Evolutionary conservation across 2,888 invertebrate species (phyloP).

Genomic region (Acleris literana): DNA sequence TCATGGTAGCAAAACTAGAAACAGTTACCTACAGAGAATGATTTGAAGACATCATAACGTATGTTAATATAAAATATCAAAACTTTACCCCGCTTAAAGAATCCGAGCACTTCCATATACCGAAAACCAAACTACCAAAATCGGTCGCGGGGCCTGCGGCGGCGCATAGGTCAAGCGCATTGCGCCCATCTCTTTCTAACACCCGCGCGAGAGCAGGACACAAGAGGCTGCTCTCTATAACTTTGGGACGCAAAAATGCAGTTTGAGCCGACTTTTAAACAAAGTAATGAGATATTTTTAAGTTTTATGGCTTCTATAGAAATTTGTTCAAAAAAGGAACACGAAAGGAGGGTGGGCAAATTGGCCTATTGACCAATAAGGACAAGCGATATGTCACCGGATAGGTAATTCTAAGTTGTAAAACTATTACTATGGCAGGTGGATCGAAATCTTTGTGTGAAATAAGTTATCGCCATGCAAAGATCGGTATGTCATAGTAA

Average conservation of each 20-base stretch:
- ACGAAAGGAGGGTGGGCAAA: too few species aligned
- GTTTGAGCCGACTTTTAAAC: conserved; percentile 55
- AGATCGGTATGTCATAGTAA: too few species aligned
- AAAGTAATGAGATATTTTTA: conserved; percentile 55
- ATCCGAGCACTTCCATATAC: conserved; percentile 45
- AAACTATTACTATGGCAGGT: too few species aligned
- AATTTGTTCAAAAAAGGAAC: neutral
- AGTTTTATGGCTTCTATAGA: conserved; percentile 39
- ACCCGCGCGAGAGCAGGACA: conserved; percentile 45
- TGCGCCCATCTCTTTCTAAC: conserved; percentile 51
- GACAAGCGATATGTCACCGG: too few species aligned
- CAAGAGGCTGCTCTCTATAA: conserved; percentile 53
- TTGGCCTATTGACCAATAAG: too few species aligned
- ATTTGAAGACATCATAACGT: too few species aligned
- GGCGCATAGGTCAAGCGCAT: conserved; percentile 71
- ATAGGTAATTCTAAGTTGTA: too few species aligned
- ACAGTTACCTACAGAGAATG: too few species aligned
- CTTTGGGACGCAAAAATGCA: conserved; percentile 61
- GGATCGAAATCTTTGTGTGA: too few species aligned
- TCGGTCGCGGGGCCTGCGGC: conserved; percentile 53
- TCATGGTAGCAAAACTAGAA: too few species aligned
- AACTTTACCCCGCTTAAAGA: conserved; percentile 9
- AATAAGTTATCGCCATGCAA: too few species aligned
- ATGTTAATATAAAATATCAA: too few species aligned
- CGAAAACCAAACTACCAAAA: conserved; percentile 58